Conservation (phyloP, 2,113 vertebrate genomes). For the Phalacrocorax aristotelis region DNA sequence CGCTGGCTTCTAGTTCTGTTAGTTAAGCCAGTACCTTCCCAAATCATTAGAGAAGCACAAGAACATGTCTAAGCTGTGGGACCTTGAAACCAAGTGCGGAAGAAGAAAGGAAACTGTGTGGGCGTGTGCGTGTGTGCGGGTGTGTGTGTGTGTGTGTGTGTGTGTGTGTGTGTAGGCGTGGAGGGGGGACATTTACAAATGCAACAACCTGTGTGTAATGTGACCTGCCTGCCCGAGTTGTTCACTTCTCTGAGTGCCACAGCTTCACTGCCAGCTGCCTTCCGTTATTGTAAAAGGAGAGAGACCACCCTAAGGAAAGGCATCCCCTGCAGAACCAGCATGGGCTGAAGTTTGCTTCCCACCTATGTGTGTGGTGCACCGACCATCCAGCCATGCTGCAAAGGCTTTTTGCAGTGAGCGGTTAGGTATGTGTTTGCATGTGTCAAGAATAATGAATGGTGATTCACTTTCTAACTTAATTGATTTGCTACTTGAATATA, state of each 20-base stretch:
- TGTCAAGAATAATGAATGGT: neutral
- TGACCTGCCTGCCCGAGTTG: neutral
- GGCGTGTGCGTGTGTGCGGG: too few species aligned
- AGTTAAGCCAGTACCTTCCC: neutral
- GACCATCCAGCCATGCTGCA: neutral
- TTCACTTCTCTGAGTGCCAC: neutral
- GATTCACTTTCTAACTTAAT: neutral
- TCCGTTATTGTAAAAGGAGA: neutral
- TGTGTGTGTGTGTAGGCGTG: too few species aligned
- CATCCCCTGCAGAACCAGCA: neutral
- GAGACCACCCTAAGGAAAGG: neutral
- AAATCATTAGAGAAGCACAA: neutral
- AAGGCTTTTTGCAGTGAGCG: neutral
- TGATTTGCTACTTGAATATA: neutral
- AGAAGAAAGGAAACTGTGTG: neutral
- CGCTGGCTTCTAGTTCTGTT: neutral
- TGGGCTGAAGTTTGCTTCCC: neutral
- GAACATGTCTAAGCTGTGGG: neutral
- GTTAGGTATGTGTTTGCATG: neutral
- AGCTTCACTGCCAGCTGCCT: neutral
- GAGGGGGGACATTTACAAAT: neutral
- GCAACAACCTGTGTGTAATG: neutral
- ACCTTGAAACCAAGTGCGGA: neutral
- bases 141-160: too few species aligned
- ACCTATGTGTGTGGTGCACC: rapidly evolving